Evolutionary conservation across 1,140 invertebrate genomes (phyloP).

Genomic region (Aphelinus certus): DNA sequence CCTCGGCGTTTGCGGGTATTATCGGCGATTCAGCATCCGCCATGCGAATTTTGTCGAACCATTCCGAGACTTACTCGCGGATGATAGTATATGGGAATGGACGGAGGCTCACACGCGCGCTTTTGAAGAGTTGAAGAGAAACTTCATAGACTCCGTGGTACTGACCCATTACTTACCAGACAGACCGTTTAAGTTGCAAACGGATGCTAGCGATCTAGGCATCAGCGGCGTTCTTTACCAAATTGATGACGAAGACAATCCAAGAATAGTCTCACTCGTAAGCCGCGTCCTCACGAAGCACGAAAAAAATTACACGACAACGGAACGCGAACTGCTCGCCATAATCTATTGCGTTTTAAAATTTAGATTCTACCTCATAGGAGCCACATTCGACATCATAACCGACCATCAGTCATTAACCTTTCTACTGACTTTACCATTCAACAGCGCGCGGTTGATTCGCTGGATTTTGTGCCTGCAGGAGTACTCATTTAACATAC

Average conservation of each 20-base stretch:
- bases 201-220: slow-evolving; percentile 2
- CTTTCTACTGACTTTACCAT: not conserved
- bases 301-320: not conserved
- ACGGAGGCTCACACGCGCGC: not conserved
- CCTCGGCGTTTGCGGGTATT: slow-evolving; percentile 23
- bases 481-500: slow-evolving; percentile 57
- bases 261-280: not conserved
- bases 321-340: slow-evolving; percentile 2
- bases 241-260: not conserved
- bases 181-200: not conserved
- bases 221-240: slow-evolving; percentile 17
- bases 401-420: slow-evolving; percentile 30
- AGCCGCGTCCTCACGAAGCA: not conserved
- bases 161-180: not conserved
- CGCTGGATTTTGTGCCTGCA: slow-evolving; percentile 60
- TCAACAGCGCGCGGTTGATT: slow-evolving; percentile 1
- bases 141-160: not conserved
- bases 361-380: not conserved
- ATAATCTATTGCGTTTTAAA: slow-evolving; percentile 1
- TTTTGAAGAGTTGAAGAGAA: not conserved
- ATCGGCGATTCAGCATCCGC: slow-evolving; percentile 9
- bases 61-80: slow-evolving; percentile 9
- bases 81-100: not conserved
- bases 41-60: slow-evolving; percentile 2
- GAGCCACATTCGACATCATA: slow-evolving; percentile 1